phyloP scores from a whole-genome alignment of 2,888 invertebrate species.

The Chaetogeoica ovagalla region DNA sequence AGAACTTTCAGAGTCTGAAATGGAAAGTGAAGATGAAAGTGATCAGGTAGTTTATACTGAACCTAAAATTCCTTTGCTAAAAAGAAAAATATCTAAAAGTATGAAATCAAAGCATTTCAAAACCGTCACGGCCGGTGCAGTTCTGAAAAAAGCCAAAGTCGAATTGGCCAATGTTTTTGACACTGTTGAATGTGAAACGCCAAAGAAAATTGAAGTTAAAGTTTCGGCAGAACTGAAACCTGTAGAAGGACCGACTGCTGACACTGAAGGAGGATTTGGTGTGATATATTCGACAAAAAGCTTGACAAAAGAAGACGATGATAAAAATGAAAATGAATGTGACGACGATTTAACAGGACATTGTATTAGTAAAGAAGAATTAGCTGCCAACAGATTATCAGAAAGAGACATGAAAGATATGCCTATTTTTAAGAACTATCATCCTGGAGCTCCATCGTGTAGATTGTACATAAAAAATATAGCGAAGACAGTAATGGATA shows the following conservation, averaged over 20 bases:
- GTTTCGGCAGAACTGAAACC: conserved; percentile 56
- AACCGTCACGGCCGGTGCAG: conserved; percentile 57
- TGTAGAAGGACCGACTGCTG: conserved; percentile 36
- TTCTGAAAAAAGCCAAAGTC: conserved; percentile 57
- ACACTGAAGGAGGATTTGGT: conserved; percentile 58
- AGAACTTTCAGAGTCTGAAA: conserved; percentile 54
- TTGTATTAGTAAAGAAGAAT: conserved; percentile 68
- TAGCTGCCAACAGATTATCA: conserved; percentile 71
- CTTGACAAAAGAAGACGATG: conserved; percentile 55
- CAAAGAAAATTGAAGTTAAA: conserved; percentile 64
- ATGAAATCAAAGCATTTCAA: conserved; percentile 62
- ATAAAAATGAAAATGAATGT: conserved; percentile 56
- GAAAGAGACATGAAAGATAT: conserved; percentile 66
- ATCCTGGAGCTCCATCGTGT: conserved; percentile 76
- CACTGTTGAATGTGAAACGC: conserved; percentile 60
- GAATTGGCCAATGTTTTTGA: conserved; percentile 66
- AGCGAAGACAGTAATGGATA: conserved; percentile 74
- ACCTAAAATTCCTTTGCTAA: conserved; percentile 58
- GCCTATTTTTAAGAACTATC: conserved; percentile 84
- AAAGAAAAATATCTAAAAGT: conserved; percentile 61
- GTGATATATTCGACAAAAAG: conserved; percentile 57
- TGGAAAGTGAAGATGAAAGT: conserved; percentile 53
- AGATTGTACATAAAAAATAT: conserved; percentile 92
- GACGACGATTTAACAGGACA: conserved; percentile 56
- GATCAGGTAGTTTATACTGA: conserved; percentile 53